Evolutionary conservation across 2,113 vertebrate genomes (phyloP), one percentile per base, ranked within the genome.

Genomic region (Bathybates hornii): DNA sequence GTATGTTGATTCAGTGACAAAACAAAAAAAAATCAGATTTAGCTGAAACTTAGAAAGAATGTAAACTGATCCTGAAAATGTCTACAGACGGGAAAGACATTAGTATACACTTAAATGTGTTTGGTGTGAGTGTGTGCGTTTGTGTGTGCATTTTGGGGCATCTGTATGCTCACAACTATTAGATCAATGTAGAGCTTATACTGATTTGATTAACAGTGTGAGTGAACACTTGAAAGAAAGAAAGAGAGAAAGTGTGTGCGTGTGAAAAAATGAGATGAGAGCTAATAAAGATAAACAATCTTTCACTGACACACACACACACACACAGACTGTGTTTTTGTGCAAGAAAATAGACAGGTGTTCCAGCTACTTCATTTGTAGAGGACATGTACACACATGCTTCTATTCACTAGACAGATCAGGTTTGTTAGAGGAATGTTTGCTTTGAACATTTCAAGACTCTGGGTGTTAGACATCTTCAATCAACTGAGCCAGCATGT

Each of bases 61-160:
- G 88, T 83, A 82, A 93, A 81, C 66, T 71, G 73, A 92, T 80
- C 73, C n/a, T 57, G 9, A 86, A 85, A 86, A 7, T 57, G 12
- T 73, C 48, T 13, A 73, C 89, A 86, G 45, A 53, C 45, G 80
- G 68, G 89, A 91, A 89, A 90, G 6, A 50, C 73, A 90, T 92
- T 63, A 34, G 79, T 43, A 57, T 57, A 16, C 34, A 41, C 43
- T 76, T 81, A 27, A 45, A 52, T 56, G 2, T 27, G 32, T 71
- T 84, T 59, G 80, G 14, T 29, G 38, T 45, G 68, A 61, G 21
- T 73, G 66, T 27, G 21, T 27, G 66, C 38, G 2, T 71, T 21
- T 6, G 41, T 73, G 41, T 7, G 21, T 48, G 68, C 21, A 6
- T 76, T 27, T 48, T 24, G 52, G 50, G 7, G 59, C 21, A 81